A percentile compares a stretch with the other conserved stretches of the same genome.
These are phyloP conservation scores for Torymus texanus DNA, from an alignment of 2,888 invertebrate species.

Conservation along the genomic window DNA sequence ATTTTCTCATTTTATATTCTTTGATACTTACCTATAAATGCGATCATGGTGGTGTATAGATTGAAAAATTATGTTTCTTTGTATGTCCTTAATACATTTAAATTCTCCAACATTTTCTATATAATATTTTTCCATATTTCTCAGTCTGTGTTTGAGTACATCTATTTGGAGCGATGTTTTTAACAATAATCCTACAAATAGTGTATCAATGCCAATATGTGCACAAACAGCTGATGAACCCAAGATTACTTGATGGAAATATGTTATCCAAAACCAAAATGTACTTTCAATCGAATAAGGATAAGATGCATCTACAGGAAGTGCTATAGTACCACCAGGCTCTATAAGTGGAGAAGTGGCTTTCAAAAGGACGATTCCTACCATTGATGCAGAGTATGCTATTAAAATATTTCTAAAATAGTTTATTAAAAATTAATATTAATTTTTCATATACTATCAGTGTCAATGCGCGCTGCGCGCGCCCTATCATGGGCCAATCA, in stretches of 20 bases:
- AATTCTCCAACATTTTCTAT: too few relatives aligned
- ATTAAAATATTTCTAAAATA: conserved; percentile 12
- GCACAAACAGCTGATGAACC: conserved; percentile 8
- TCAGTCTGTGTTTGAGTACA: conserved; percentile 26
- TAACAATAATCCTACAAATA: conserved; percentile 40
- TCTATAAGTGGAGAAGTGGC: conserved; percentile 27
- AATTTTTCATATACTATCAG: too few relatives aligned
- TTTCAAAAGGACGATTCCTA: conserved; percentile 37
- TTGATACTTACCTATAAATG: conserved; percentile 32
- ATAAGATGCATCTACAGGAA: conserved; percentile 39
- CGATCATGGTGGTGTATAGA: conserved; percentile 37
- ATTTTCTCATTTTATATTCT: too few relatives aligned
- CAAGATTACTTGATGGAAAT: conserved; percentile 36
- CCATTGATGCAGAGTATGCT: conserved; percentile 31
- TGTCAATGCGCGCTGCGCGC: too few relatives aligned
- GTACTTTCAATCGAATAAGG: conserved; percentile 38
- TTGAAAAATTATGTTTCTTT: conserved; percentile 6
- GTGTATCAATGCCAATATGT: conserved; percentile 31
- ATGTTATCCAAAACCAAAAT: conserved; percentile 42
- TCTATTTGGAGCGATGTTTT: conserved; percentile 30
- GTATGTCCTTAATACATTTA: too few relatives aligned
- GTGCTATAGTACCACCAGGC: background rate
- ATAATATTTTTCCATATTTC: background rate
- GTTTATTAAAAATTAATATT: too few relatives aligned
- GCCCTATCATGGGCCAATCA: too few relatives aligned